Conservation (phyloP, 2,888 invertebrate species). For the Lypha dubia region DNA sequence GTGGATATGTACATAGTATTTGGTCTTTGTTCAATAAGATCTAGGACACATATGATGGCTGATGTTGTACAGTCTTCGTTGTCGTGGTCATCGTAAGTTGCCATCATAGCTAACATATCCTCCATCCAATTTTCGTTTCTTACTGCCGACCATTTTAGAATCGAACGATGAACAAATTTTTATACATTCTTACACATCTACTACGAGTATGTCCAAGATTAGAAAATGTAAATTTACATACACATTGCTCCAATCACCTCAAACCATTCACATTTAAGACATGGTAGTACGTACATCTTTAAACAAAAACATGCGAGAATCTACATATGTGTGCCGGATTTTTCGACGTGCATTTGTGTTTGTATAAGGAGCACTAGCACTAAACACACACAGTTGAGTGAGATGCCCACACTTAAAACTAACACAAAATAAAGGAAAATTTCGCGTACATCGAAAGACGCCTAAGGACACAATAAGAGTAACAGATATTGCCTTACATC, state of each 20-base stretch:
- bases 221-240: constrained; percentile 67
- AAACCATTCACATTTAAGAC: constrained; percentile 19
- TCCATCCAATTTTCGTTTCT: constrained; percentile 31
- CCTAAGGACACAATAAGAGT: constrained; percentile 48
- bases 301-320: not conserved
- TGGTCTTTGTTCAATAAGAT: constrained; percentile 43
- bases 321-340: constrained; percentile 11
- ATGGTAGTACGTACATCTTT: not conserved
- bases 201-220: constrained; percentile 49
- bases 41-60: constrained; percentile 66
- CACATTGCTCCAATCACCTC: constrained; percentile 63
- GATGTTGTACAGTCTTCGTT: constrained; percentile 63
- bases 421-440: constrained; percentile 49
- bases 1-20: not conserved
- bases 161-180: not conserved
- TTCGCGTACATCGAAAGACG: constrained; percentile 67
- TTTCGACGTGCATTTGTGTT: not conserved
- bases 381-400: not conserved
- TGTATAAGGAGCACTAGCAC: not conserved
- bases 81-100: constrained; percentile 63
- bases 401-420: constrained; percentile 46
- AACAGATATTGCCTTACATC: no score
- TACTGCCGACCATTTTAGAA: constrained; percentile 36
- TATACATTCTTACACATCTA: constrained; percentile 17
- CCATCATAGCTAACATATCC: constrained; percentile 53